Evolutionary conservation across 2,113 vertebrate genomes (phyloP).

Genomic region (Corythoichthys haematopterus): DNA sequence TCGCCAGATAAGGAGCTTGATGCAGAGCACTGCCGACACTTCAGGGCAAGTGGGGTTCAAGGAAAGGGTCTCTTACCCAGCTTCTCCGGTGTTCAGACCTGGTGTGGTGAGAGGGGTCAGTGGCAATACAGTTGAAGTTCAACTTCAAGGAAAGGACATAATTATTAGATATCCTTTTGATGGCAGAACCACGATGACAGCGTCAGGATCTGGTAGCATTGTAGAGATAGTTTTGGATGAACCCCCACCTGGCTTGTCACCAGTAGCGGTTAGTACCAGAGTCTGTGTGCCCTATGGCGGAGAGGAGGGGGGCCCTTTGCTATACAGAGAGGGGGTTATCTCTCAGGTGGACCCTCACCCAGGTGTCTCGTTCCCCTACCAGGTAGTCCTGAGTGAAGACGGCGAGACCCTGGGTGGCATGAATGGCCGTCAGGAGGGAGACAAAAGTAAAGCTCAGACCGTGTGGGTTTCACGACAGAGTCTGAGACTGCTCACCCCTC

Average conservation of each 20-base stretch:
- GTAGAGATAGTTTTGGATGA: conserved; percentile 79
- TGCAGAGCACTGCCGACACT: conserved; percentile 43
- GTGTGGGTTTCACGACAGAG: conserved; percentile 81
- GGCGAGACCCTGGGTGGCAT: conserved; percentile 22
- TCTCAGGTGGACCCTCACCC: conserved; percentile 79
- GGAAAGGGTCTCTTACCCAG: conserved; percentile 23
- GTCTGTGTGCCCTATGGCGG: conserved; percentile 81
- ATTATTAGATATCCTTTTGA: conserved; percentile 73
- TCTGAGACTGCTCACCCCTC: conserved; percentile 78
- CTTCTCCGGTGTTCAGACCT: conserved; percentile 70
- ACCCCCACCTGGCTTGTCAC: conserved; percentile 70
- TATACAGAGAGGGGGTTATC: conserved; percentile 79
- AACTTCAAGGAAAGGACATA: conserved; percentile 75
- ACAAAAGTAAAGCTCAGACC: conserved; percentile 57
- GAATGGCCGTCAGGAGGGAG: conserved; percentile 39
- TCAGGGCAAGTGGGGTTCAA: conserved; percentile 9
- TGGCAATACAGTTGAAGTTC: conserved; percentile 74
- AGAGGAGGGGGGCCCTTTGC: conserved; percentile 66
- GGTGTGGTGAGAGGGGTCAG: conserved; percentile 80
- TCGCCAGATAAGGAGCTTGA: conserved; percentile 56
- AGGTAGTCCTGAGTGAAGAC: conserved; percentile 68
- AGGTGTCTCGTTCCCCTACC: conserved; percentile 80
- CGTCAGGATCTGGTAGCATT: conserved; percentile 17
- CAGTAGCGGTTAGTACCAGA: conserved; percentile 70
- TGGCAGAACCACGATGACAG: conserved; percentile 50